Conservation (phyloP, 2,113 vertebrate genomes). For the Archocentrus centrarchus region DNA sequence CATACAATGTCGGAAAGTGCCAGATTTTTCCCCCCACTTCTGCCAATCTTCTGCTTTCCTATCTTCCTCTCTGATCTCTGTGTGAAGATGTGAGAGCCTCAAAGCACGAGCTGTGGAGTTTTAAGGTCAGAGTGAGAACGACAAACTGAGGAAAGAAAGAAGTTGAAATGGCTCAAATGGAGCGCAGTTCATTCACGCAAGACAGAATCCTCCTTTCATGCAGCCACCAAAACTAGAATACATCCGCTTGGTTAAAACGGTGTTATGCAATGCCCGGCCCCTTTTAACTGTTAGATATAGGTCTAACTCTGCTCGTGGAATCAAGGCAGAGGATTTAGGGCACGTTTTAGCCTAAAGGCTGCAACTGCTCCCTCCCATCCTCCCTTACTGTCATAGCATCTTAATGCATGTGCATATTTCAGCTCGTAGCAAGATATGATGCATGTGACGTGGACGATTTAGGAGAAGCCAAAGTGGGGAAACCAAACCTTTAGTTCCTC, state of each 20-base stretch:
- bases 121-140: constrained; percentile 13
- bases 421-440: constrained; percentile 27
- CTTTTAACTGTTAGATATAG: constrained; percentile 61
- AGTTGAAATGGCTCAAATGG: constrained; percentile 45
- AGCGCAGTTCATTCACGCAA: constrained; percentile 50
- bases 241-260: constrained; percentile 17
- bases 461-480: constrained; percentile 20
- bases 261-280: constrained; percentile 61
- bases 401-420: constrained; percentile 51
- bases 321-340: constrained; percentile 67
- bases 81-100: neutral
- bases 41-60: neutral
- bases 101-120: neutral
- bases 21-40: neutral
- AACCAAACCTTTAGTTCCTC: constrained; percentile 72
- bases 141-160: constrained; percentile 9
- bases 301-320: constrained; percentile 37
- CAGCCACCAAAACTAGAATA: constrained; percentile 28
- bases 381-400: constrained; percentile 49
- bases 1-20: neutral
- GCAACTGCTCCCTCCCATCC: neutral
- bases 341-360: constrained; percentile 71
- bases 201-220: constrained; percentile 55
- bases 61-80: constrained; percentile 6
- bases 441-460: constrained; percentile 39